phyloP scores from a whole-genome alignment of 92 coral and sea anemone species.

The Palythoa grandis region DNA sequence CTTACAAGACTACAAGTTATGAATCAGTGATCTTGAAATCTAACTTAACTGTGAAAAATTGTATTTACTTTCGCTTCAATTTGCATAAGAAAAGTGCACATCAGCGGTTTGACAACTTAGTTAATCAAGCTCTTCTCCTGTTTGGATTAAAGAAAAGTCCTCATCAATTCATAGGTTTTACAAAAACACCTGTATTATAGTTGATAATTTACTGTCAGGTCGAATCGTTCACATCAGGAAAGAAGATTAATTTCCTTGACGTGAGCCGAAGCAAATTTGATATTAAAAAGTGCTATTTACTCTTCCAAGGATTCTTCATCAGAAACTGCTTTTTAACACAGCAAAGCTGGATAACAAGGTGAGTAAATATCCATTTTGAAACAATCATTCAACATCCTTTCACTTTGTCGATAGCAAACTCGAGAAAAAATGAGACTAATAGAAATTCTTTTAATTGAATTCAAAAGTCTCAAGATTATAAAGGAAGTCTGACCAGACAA shows the following conservation, averaged over 20 bases:
- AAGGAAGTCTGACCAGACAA: not conserved
- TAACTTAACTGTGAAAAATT: not conserved
- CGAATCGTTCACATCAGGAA: not conserved
- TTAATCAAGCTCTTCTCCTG: not conserved
- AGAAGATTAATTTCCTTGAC: not conserved
- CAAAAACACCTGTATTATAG: not conserved
- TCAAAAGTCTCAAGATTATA: not conserved
- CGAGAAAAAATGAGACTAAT: not conserved
- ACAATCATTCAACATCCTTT: not conserved
- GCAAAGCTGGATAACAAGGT: not conserved
- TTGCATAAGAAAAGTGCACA: constrained; percentile 2
- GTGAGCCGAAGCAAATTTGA: not conserved
- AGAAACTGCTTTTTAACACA: not conserved
- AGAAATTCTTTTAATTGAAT: not conserved
- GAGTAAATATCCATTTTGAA: not conserved
- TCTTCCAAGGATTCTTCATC: not conserved
- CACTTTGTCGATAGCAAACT: not conserved
- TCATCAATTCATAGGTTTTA: not conserved
- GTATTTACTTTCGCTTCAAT: not conserved
- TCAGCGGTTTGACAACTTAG: not conserved
- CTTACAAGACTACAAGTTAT: not conserved
- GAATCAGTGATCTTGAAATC: not conserved
- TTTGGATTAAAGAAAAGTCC: not conserved
- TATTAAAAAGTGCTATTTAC: not conserved
- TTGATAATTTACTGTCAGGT: not conserved